phyloP scores from a whole-genome alignment of 2,113 vertebrate species.

The Hippocampus mohnikei region DNA sequence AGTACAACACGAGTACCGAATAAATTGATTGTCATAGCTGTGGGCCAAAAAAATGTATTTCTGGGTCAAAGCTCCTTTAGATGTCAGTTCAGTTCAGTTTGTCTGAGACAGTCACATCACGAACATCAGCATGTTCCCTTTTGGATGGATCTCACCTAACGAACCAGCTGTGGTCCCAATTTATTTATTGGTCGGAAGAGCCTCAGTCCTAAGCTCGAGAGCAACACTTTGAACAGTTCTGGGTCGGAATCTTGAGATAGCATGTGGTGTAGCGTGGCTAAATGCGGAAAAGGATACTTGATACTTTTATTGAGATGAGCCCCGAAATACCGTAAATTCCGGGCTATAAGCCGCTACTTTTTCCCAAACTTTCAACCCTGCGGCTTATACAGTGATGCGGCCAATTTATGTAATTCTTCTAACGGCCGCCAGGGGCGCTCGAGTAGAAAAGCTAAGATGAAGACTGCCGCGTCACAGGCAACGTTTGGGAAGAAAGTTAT shows the following conservation, averaged over 20 bases:
- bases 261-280: constrained; percentile 7
- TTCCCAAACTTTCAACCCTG: no score
- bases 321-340: no score
- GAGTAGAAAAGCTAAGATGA: no score
- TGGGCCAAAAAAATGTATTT: constrained; percentile 9
- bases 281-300: constrained; percentile 10
- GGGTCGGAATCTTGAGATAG: constrained; percentile 3
- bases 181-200: not conserved
- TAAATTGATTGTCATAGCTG: constrained; percentile 12
- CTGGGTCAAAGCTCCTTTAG: constrained; percentile 16
- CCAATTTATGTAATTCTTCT: no score
- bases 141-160: constrained; percentile 13
- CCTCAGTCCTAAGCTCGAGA: not conserved
- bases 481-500: no score
- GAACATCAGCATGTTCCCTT: constrained; percentile 3
- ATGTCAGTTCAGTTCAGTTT: constrained; percentile 22
- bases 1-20: constrained; percentile 6
- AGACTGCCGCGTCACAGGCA: no score
- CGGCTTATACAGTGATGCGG: no score
- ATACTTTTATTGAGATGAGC: constrained; percentile 18
- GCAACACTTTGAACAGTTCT: not conserved
- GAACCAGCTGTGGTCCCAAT: not conserved
- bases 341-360: no score
- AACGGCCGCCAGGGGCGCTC: no score
- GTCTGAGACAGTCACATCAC: constrained; percentile 13